A percentile compares a stretch with the other conserved stretches of the same genome.
Evolutionary conservation across 2,113 vertebrate genomes (phyloP).

Genomic region (Peromyscus californicus): DNA sequence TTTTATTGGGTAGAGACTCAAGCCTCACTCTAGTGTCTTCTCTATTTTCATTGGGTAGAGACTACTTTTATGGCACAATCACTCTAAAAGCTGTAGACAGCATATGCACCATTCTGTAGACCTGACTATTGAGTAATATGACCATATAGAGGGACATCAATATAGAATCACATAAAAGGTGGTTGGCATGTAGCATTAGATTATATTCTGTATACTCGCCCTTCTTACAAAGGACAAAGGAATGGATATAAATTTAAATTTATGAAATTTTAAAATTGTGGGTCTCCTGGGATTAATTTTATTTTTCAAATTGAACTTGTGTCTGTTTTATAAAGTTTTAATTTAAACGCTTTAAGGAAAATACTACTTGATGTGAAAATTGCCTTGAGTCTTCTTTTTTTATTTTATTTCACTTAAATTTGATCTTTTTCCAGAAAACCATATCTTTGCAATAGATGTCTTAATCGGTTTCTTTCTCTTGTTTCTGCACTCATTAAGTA

Average conservation of each 20-base stretch:
- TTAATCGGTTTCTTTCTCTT: not conserved
- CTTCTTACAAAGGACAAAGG: slow-evolving; percentile 45
- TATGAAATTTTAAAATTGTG: not conserved
- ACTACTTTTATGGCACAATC: not conserved
- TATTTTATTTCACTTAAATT: not conserved
- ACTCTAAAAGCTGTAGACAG: not conserved
- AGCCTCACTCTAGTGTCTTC: not conserved
- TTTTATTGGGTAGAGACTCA: not conserved
- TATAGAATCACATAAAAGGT: not conserved
- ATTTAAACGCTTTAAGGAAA: slow-evolving; percentile 34
- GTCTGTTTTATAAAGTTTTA: slow-evolving; percentile 8
- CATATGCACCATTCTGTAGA: not conserved
- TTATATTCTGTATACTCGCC: not conserved
- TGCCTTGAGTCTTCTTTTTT: slow-evolving; percentile 5
- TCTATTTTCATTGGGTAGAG: not conserved
- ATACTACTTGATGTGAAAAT: slow-evolving; percentile 31
- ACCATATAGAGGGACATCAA: not conserved
- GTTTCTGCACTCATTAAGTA: not conserved
- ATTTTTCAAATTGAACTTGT: not conserved
- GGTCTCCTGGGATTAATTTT: not conserved
- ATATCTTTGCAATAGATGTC: not conserved
- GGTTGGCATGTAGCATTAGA: not conserved
- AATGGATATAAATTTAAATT: not conserved
- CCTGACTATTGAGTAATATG: not conserved
- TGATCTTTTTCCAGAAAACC: slow-evolving; percentile 22